These are phyloP conservation scores for Aplochiton taeniatus DNA, from an alignment of 2,797 vertebrate genomes.

Conservation along the genomic window DNA sequence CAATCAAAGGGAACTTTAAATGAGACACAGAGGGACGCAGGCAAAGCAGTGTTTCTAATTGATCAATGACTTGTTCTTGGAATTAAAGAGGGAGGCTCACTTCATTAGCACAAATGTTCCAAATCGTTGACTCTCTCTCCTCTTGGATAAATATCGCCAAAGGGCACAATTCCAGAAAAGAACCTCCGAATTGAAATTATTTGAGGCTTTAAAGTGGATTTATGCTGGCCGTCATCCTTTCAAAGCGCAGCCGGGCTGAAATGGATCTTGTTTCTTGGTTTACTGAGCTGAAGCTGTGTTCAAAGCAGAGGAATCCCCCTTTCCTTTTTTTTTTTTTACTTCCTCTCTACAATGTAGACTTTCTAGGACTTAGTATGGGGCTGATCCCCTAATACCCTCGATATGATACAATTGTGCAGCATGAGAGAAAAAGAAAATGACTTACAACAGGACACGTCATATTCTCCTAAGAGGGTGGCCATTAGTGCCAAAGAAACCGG, in stretches of 20 bases:
- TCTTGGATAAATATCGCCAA: slow-evolving; percentile 56
- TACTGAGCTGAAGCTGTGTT: slow-evolving; percentile 46
- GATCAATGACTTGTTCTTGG: slow-evolving; percentile 75
- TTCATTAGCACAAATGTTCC: slow-evolving; percentile 71
- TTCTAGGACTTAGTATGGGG: slow-evolving; percentile 38
- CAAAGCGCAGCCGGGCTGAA: slow-evolving; percentile 38
- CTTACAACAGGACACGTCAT: slow-evolving; percentile 54
- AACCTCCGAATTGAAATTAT: slow-evolving; percentile 50
- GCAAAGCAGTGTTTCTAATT: slow-evolving; percentile 70
- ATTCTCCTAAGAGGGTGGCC: slow-evolving; percentile 62
- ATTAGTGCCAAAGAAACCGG: slow-evolving; percentile 71
- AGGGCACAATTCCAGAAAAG: slow-evolving; percentile 47
- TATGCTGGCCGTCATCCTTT: slow-evolving; percentile 40
- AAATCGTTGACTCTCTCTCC: slow-evolving; percentile 56
- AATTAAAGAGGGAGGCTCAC: slow-evolving; percentile 71
- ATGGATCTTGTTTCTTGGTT: slow-evolving; percentile 46
- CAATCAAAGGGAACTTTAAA: slow-evolving; percentile 77
- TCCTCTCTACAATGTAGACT: slow-evolving; percentile 26
- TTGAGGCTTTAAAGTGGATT: slow-evolving; percentile 54
- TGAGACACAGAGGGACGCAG: slow-evolving; percentile 76
- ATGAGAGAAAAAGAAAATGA: slow-evolving; percentile 52
- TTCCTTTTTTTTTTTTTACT: slow-evolving; percentile 8
- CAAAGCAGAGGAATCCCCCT: slow-evolving; percentile 38
- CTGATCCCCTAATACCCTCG: slow-evolving; percentile 40
- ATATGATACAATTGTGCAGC: slow-evolving; percentile 48